Percentiles rank a stretch among this genome's conserved stretches.
phyloP scores from a whole-genome alignment of 2,113 vertebrate genomes.

The Bagarius yarrelli region DNA sequence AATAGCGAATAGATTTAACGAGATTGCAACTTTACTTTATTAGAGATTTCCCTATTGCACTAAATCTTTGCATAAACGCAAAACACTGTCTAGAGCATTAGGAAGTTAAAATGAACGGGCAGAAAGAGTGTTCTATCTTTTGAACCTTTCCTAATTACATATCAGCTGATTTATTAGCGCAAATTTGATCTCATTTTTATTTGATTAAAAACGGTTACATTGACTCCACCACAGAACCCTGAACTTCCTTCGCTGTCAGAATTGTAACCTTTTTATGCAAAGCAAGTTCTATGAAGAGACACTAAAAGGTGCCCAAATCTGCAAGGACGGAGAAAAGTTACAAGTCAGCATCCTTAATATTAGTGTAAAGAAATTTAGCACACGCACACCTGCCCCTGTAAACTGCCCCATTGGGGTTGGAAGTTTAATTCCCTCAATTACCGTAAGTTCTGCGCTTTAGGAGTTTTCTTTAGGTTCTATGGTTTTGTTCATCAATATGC shows the following conservation, averaged over 20 bases:
- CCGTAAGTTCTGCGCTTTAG: too few species aligned
- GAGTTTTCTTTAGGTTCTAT: too few species aligned
- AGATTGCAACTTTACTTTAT: constrained; percentile 31
- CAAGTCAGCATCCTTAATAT: neutral
- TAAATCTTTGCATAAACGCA: neutral
- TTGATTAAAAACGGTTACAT: too few species aligned
- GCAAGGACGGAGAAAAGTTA: neutral
- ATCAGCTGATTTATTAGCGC: neutral
- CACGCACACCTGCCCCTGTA: too few species aligned
- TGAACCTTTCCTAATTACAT: neutral
- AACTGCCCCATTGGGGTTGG: too few species aligned
- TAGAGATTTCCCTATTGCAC: constrained; percentile 3
- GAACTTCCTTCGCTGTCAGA: neutral
- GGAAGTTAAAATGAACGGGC: too few species aligned
- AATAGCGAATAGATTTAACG: neutral
- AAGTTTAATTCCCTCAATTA: too few species aligned
- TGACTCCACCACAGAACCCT: neutral
- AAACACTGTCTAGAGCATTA: neutral
- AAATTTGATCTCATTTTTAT: too few species aligned
- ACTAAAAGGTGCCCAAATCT: neutral
- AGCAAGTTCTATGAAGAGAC: neutral
- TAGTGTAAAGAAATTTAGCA: too few species aligned
- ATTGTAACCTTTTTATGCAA: neutral
- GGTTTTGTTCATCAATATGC: too few species aligned
- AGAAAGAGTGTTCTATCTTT: neutral